Conservation (phyloP, 2,797 vertebrate species). For the Vultur gryphus region DNA sequence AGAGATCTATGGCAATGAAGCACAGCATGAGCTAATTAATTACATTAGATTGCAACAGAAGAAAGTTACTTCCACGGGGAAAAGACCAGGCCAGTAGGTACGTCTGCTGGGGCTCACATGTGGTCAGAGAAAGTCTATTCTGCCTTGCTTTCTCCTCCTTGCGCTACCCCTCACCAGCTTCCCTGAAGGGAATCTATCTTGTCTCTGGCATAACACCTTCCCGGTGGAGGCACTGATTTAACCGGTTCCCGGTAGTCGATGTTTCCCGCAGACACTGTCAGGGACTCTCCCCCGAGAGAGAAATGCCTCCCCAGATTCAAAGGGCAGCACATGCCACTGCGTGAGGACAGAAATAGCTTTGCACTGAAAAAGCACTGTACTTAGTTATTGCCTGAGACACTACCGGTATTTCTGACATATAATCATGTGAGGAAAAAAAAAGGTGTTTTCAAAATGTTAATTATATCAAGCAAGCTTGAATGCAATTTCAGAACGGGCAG, state of each 20-base stretch:
- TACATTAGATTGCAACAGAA: background rate
- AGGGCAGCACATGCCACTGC: background rate
- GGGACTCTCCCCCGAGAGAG: accelerated
- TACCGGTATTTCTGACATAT: accelerated
- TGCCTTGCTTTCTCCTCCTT: background rate
- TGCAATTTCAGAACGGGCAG: background rate
- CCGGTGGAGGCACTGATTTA: background rate
- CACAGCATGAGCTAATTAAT: background rate
- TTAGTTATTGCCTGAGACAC: background rate
- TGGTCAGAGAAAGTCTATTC: background rate
- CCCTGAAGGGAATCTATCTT: background rate
- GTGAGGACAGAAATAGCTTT: background rate
- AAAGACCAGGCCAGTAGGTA: background rate
- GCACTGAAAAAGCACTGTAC: background rate
- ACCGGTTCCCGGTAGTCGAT: accelerated
- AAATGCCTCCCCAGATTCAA: background rate
- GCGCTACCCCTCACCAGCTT: background rate
- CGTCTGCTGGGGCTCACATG: background rate
- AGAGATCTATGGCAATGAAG: background rate
- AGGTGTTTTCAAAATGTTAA: background rate
- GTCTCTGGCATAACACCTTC: background rate
- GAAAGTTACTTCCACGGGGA: background rate
- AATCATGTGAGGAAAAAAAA: background rate
- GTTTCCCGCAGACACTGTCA: background rate
- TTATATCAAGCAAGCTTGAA: background rate